Conservation (phyloP, 2,113 vertebrate species). For the Urocynchramus pylzowi region DNA sequence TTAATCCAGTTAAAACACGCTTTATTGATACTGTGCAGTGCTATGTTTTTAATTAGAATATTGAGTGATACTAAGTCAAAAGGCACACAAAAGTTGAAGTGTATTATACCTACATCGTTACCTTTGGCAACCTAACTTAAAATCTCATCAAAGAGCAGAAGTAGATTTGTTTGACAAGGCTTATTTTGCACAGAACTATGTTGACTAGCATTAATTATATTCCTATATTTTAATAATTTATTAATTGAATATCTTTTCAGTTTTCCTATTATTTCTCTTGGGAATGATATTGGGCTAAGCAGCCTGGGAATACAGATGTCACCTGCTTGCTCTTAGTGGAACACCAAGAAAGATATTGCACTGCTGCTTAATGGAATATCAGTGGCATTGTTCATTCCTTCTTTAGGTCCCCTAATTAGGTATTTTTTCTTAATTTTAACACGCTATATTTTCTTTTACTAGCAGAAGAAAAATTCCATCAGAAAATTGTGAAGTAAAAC, state of each 20-base stretch:
- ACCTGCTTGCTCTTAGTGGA: not conserved
- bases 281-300: not conserved
- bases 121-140: conserved; percentile 16
- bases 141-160: conserved; percentile 55
- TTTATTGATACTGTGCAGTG: conserved; percentile 35
- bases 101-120: conserved; percentile 20
- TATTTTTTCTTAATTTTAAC: not conserved
- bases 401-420: not conserved
- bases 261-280: conserved; percentile 9
- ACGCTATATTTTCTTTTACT: not conserved
- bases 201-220: conserved; percentile 59
- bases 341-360: not conserved
- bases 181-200: conserved; percentile 48
- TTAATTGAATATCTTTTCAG: conserved; percentile 44
- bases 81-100: conserved; percentile 27
- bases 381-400: not conserved
- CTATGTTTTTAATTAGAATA: conserved; percentile 56
- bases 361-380: not conserved
- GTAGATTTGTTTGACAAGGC: conserved; percentile 58
- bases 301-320: not conserved
- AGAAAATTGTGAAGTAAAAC: not conserved
- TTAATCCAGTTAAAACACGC: not conserved
- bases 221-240: conserved; percentile 53
- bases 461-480: not conserved
- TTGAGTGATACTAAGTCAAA: conserved; percentile 33